These are phyloP conservation scores for Yponomeuta evonymella DNA, from an alignment of 2,888 invertebrate species.

Conservation along the genomic window DNA sequence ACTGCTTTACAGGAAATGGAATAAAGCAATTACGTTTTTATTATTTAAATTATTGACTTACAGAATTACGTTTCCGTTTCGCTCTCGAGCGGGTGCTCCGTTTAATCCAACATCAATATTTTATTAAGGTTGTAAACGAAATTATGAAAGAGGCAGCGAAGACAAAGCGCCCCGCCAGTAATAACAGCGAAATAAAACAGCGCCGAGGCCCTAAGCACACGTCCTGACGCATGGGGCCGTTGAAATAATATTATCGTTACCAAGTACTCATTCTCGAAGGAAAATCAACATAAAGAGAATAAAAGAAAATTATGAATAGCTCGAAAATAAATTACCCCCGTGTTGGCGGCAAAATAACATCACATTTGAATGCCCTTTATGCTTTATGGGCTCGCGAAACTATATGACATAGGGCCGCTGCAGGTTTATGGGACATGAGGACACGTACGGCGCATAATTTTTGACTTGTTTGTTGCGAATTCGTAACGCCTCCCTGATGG, in stretches of 20 bases:
- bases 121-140: constrained; percentile 18
- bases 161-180: constrained; percentile 38
- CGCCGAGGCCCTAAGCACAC: constrained; percentile 38
- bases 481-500: constrained; percentile 15
- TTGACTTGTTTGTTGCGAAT: constrained; percentile 57
- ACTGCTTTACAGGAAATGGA: too few species aligned
- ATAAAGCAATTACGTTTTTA: too few species aligned
- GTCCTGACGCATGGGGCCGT: constrained; percentile 64
- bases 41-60: not conserved
- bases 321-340: constrained; percentile 72
- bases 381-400: constrained; percentile 73
- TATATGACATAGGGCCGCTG: constrained; percentile 70
- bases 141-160: constrained; percentile 26
- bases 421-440: constrained; percentile 65
- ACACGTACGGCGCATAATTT: constrained; percentile 71
- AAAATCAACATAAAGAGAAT: constrained; percentile 77
- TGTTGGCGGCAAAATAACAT: constrained; percentile 77
- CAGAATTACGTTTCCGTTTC: not conserved
- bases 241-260: constrained; percentile 76
- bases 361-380: constrained; percentile 76
- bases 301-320: constrained; percentile 77
- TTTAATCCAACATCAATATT: constrained; percentile 12
- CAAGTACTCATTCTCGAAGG: constrained; percentile 67
- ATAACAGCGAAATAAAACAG: constrained; percentile 66
- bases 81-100: not conserved